Evolutionary conservation across 2,888 invertebrate species (phyloP).

Genomic region (Tinea semifulvella): DNA sequence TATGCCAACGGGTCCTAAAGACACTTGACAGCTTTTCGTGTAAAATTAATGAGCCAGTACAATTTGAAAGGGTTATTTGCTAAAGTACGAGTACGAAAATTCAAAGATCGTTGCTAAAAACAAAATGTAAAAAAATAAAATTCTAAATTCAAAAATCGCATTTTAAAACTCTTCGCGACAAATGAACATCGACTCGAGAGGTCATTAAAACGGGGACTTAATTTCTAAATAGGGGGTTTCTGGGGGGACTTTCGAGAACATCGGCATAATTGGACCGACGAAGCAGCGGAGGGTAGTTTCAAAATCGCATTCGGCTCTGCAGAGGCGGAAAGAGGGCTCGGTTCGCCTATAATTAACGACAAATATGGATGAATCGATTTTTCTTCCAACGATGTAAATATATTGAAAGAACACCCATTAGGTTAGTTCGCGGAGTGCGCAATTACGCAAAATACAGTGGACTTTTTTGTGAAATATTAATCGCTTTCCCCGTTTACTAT

Average conservation of each 20-base stretch:
- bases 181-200: constrained; percentile 65
- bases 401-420: constrained; percentile 40
- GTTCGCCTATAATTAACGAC: constrained; percentile 62
- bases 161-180: constrained; percentile 49
- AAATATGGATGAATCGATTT: constrained; percentile 66
- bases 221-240: constrained; percentile 54
- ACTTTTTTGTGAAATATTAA: constrained; percentile 14
- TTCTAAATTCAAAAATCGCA: constrained; percentile 22
- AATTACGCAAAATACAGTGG: constrained; percentile 40
- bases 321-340: constrained; percentile 62
- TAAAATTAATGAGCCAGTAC: too few relatives aligned
- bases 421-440: constrained; percentile 45
- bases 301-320: constrained; percentile 60
- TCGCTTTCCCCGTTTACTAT: constrained; percentile 35
- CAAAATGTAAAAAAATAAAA: neutral
- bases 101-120: too few relatives aligned
- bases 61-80: too few relatives aligned
- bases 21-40: too few relatives aligned
- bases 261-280: constrained; percentile 59
- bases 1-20: too few relatives aligned
- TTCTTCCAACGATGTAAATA: constrained; percentile 23
- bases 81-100: too few relatives aligned
- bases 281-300: constrained; percentile 47
- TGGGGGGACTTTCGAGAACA: constrained; percentile 56
- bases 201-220: constrained; percentile 62